phyloP scores from a whole-genome alignment of 1,140 invertebrate species.

The Drosophila aff. region DNA sequence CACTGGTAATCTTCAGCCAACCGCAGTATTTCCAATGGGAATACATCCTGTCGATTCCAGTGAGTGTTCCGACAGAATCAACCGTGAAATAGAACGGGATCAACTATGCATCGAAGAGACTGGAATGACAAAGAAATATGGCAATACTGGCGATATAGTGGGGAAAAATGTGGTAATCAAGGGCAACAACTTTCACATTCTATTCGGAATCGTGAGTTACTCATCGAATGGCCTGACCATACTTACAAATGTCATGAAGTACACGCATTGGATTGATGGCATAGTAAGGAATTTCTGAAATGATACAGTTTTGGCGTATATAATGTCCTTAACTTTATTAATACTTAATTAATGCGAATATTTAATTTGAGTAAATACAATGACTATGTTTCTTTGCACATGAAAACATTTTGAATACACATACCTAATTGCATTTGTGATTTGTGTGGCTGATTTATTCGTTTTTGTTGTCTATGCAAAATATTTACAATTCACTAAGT shows the following conservation, averaged over 20 bases:
- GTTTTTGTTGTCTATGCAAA: slow-evolving; percentile 61
- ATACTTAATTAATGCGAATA: slow-evolving; percentile 64
- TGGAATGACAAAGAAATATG: too few species aligned
- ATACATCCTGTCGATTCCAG: not conserved
- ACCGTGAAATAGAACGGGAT: not conserved
- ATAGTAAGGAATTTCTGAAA: not conserved
- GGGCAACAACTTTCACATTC: not conserved
- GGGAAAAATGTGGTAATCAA: not conserved
- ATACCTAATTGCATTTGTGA: slow-evolving; percentile 32
- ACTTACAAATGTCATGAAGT: not conserved
- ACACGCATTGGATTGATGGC: slow-evolving; percentile 5
- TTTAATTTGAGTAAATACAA: slow-evolving; percentile 83
- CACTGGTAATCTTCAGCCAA: too few species aligned
- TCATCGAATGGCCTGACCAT: not conserved
- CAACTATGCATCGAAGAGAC: not conserved
- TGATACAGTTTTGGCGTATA: not conserved
- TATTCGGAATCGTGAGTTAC: slow-evolving; percentile 9
- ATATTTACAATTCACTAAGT: slow-evolving; percentile 81
- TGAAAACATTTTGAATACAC: slow-evolving; percentile 70
- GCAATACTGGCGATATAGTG: not conserved
- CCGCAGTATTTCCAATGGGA: fast-evolving
- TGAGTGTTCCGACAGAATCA: not conserved
- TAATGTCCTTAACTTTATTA: slow-evolving; percentile 62
- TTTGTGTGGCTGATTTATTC: slow-evolving; percentile 36
- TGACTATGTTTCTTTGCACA: slow-evolving; percentile 80